Base-by-base conservation (phyloP, 2,888 invertebrate genomes). In the Drosophila helvetica region DNA sequence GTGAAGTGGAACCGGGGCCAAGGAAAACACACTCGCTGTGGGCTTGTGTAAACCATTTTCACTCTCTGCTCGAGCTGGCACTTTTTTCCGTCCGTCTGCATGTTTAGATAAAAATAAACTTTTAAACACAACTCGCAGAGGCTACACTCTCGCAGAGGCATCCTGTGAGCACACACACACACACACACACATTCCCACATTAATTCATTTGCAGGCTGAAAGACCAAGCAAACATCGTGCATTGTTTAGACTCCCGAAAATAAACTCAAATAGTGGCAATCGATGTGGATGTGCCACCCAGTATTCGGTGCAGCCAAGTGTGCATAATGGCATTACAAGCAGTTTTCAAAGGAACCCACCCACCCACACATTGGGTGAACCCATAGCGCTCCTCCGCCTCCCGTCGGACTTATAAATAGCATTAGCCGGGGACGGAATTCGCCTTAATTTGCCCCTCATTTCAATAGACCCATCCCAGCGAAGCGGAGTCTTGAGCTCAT, bases 181-280 rank as follows among this genome's bases (percentile, higher is more conserved):
- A 19, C 43, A 43, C 56, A 38, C 57, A 45, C 33, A 12, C 12
- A 38, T 38, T 38, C 15, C 33, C 1, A 12, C 60, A 63, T 83
- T 87, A 87, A 84, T 78, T 87, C 75, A 85, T 74, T 87, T 82
- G 85, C 79, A 75, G 76, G 69, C 63, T 78, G 77, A 74, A 63
- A 73, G 75, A 68, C 56, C 66, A 66, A 69, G 67, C 50, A 74
- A 77, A 78, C 70, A 65, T 53, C 25, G 62, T 25, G 22, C 47
- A 25, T 2, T 65, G 58, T 46, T 42, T 42, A 25, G 19, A 33
- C n/a, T 52, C 19, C 42, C 58, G 17, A 60, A 72, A 79, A 65
- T 63, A 59, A 55, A 74, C 58, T 43, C 25, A 19, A 50, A 55
- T 61, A 62, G 62, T 69, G 59, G 62, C 55, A 73, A 66, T 65